phyloP scores from a whole-genome alignment of 1,140 invertebrate species.

The Samia ricini region DNA sequence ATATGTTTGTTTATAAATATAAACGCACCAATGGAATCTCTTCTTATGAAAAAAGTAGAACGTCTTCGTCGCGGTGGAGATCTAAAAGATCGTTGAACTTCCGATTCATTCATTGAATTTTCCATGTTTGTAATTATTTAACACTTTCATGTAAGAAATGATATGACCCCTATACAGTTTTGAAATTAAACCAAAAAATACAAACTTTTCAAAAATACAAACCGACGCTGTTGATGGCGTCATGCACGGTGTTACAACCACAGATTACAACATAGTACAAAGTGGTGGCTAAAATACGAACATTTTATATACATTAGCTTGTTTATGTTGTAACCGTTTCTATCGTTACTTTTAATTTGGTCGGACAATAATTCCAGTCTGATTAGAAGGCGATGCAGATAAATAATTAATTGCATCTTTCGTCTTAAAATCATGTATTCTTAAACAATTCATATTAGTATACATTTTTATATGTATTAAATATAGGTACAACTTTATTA shows the following conservation, averaged over 20 bases:
- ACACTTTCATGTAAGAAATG: not conserved
- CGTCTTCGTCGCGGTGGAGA: constrained; percentile 59
- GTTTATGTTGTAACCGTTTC: too few relatives aligned
- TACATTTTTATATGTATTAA: too few relatives aligned
- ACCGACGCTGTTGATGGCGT: constrained; percentile 31
- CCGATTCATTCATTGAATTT: constrained; percentile 43
- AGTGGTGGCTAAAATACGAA: too few relatives aligned
- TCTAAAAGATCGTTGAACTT: constrained; percentile 41
- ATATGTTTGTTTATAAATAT: not conserved
- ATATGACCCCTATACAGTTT: not conserved
- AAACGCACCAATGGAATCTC: constrained; percentile 53
- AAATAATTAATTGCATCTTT: too few relatives aligned
- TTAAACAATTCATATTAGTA: too few relatives aligned
- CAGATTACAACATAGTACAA: not conserved
- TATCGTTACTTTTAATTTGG: too few relatives aligned
- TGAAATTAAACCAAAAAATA: not conserved
- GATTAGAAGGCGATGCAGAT: too few relatives aligned
- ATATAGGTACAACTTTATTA: too few relatives aligned
- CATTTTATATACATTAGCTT: too few relatives aligned
- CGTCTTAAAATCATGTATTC: too few relatives aligned
- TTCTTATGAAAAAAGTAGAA: constrained; percentile 64
- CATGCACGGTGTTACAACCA: not conserved
- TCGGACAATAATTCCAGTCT: too few relatives aligned
- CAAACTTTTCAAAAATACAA: constrained; percentile 35
- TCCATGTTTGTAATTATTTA: constrained; percentile 42